Base-by-base conservation (phyloP, 1,140 invertebrate species). In the Microplitis mediator region DNA sequence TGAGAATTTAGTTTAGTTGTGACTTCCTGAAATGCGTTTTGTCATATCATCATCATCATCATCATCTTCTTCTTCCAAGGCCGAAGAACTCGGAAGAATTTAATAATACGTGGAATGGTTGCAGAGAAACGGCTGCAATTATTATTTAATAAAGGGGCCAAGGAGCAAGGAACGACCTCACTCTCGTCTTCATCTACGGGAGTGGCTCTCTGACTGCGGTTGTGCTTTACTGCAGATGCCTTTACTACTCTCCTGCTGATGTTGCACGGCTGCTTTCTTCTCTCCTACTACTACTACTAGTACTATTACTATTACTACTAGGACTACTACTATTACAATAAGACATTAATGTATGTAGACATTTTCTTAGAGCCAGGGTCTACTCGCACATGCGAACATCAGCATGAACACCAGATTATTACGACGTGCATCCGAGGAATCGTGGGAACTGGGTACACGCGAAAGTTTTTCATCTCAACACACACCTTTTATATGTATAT, bases 101-200 rank as follows among this genome's bases (percentile, higher is more conserved):
- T 35, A 14, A 64, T 39, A 63, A 39, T 39, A 14, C 32, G 35
- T n/a, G 4, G 61, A 35, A 16, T 35, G 14, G 14, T n/a, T 5
- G 4, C 11, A 23, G 8, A 9, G 61, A 8, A 36, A 39, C 45
- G 39, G 39, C 4, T 16, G 35, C 0, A 4, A 50, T 64, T 16
- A 50, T 64, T 35, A 64, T 64, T 64, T 64, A 64, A 64, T 64
- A 64, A 64, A 64, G 62, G 62, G 62, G 62, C 62, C 62, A 64
- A 64, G 62, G 60, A 71, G 50, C 36, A 71, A 71, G 62, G 54
- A 71, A 71, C 35, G 51, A 71, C 45, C 69, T 71, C 61, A 71
- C 69, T 71, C 61, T 71, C 69, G 61, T 71, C 69, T 71, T 71
- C 69, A 71, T 32, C 58, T 34, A 52, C 50, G 50, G 62, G 62